Evolutionary conservation across 1,140 invertebrate species (phyloP).

Genomic region (Orussus abietinus): DNA sequence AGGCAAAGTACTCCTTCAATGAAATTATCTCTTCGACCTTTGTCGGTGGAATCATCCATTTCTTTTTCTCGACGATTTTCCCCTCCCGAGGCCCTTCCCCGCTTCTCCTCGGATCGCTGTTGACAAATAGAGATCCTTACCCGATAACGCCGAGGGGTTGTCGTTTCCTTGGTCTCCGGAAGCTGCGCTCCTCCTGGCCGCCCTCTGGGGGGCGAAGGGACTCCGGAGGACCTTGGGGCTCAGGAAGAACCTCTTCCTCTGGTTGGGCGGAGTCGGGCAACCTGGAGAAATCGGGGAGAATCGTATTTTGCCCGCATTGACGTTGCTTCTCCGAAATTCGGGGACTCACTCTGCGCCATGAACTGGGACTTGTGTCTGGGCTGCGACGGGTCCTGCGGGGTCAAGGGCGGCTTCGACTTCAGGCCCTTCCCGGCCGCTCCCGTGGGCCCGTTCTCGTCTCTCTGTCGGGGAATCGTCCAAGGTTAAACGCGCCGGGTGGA

Average conservation of each 20-base stretch:
- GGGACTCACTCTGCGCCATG: constrained; percentile 54
- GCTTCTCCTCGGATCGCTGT: neutral
- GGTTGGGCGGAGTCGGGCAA: constrained; percentile 76
- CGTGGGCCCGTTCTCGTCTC: constrained; percentile 26
- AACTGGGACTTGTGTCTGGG: constrained; percentile 41
- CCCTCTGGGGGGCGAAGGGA: constrained; percentile 59
- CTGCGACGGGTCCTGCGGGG: constrained; percentile 33
- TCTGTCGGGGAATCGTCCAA: too few species aligned
- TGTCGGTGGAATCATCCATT: too few species aligned
- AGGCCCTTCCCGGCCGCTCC: constrained; percentile 29
- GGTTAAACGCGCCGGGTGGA: too few species aligned
- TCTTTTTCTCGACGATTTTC: too few species aligned
- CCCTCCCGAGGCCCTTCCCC: neutral
- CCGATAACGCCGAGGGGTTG: constrained; percentile 61
- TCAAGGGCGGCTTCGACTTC: constrained; percentile 38
- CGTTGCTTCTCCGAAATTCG: too few species aligned
- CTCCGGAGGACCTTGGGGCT: constrained; percentile 72
- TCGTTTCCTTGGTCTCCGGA: constrained; percentile 44
- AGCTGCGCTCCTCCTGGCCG: constrained; percentile 36
- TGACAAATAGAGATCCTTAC: constrained; percentile 50
- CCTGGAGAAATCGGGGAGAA: constrained; percentile 43
- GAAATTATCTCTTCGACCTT: too few species aligned
- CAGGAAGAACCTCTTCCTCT: constrained; percentile 73
- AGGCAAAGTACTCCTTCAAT: too few species aligned
- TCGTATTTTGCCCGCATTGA: neutral